Evolutionary conservation across 2,113 vertebrate species (phyloP).

Genomic region (Anas platyrhynchos): DNA sequence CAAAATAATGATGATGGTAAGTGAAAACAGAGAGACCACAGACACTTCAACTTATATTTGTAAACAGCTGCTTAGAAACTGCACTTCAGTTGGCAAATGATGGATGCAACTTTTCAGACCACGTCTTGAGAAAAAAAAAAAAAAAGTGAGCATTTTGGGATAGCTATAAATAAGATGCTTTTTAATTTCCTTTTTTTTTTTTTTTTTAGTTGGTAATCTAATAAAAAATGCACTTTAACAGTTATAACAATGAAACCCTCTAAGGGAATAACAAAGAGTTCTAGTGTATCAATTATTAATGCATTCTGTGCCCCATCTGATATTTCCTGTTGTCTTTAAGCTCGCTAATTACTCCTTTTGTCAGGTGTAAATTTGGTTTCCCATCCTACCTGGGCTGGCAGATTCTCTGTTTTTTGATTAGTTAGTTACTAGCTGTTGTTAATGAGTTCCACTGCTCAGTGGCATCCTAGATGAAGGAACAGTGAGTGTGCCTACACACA

Average conservation of each 20-base stretch:
- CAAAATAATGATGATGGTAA: constrained; percentile 79
- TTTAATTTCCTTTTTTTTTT: background rate
- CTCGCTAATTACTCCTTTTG: constrained; percentile 74
- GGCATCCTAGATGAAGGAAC: constrained; percentile 8
- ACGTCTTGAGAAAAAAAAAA: background rate
- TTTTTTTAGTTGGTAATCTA: constrained; percentile 54
- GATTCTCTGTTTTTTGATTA: constrained; percentile 51
- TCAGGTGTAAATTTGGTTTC: constrained; percentile 72
- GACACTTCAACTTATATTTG: background rate
- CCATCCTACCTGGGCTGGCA: constrained; percentile 68
- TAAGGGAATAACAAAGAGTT: constrained; percentile 64
- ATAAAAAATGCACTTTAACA: constrained; percentile 66
- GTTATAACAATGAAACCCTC: constrained; percentile 69
- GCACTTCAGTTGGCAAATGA: background rate
- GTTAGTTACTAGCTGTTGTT: constrained; percentile 54
- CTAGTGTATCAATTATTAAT: constrained; percentile 75
- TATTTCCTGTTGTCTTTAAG: constrained; percentile 71
- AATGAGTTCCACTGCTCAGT: constrained; percentile 67
- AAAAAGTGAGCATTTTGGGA: background rate
- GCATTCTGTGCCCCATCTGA: constrained; percentile 62
- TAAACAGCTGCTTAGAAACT: background rate
- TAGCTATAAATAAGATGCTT: constrained; percentile 36
- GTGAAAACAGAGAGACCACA: background rate
- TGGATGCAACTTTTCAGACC: background rate
- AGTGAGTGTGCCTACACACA: background rate